Evolutionary conservation across 2,888 invertebrate genomes (phyloP).

Genomic region (Agrochola lychnidis): DNA sequence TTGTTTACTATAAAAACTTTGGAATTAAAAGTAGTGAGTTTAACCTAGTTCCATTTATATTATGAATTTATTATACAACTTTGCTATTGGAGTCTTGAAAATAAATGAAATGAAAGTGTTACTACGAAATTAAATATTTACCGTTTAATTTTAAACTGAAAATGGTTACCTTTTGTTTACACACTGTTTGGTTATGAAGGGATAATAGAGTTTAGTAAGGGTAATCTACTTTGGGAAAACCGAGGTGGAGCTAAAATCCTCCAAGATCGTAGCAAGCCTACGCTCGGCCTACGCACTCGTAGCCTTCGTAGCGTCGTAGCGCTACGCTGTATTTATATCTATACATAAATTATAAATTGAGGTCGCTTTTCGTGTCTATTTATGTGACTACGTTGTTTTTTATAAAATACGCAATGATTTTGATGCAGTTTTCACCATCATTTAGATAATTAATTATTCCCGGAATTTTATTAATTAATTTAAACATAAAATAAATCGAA

Average conservation of each 20-base stretch:
- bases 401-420: neutral
- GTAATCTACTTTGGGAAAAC: slow-evolving; percentile 28
- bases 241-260: neutral
- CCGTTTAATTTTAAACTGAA: slow-evolving; percentile 29
- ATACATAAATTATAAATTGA: neutral
- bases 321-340: slow-evolving; percentile 10
- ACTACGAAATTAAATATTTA: slow-evolving; percentile 23
- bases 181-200: slow-evolving; percentile 32
- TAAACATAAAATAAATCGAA: no score
- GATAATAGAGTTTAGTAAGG: slow-evolving; percentile 24
- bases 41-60: slow-evolving; percentile 26
- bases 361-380: no score
- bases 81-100: slow-evolving; percentile 8
- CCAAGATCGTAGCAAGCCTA: slow-evolving; percentile 36
- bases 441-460: neutral
- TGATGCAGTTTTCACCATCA: neutral
- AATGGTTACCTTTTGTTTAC: slow-evolving; percentile 27
- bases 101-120: slow-evolving; percentile 19
- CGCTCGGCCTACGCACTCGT: slow-evolving; percentile 31
- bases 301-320: slow-evolving; percentile 11
- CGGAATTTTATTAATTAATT: no score
- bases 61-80: slow-evolving; percentile 33
- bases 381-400: neutral
- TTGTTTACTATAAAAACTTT: slow-evolving; percentile 12
- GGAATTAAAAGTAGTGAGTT: slow-evolving; percentile 20